Base-by-base conservation (phyloP, 2,888 invertebrate genomes). In the Hemistola chrysoprasaria region DNA sequence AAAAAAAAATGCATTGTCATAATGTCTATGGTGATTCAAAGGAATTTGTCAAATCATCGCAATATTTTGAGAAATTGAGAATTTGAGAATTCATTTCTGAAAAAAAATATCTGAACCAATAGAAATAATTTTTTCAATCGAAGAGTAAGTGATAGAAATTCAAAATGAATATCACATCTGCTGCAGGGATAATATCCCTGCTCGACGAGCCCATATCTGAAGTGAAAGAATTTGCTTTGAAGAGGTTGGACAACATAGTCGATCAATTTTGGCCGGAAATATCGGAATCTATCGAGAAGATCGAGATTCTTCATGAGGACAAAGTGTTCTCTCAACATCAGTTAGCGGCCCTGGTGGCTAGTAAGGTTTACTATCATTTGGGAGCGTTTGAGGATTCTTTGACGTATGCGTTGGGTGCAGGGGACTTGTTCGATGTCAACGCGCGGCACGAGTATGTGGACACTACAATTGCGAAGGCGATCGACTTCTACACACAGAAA, bases 191-290 rank as follows among this genome's bases (percentile, higher is more conserved):
- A 56, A 96, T 98, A 72, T 97, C 98, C 86, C 93, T 98, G 65
- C 90, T 98, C 59, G 98, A 98, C 79, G 98, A 98, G 83, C 95
- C 96, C 34, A 95, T 96, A 91, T 92, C 95, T 7, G 97, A 98
- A 82, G 90, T 98, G 42, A 97, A 98, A 86, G 93, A 96, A 11
- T 98, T 98, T 77, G 98, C 98, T 8, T 83, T 99, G 62, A 95
- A 95, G 69, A 97, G 98, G 74, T 90, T 99, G 62, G 95, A 98
- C 83, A 92, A 93, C 69, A 96, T 99, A 65, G 98, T 98, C 0
- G 97, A 98, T 78, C 96, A 97, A 75, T 99, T 99, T 87, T 99
- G 98, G 98, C 97, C 98, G 5, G 98, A 99, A 90, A 98, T 99
- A 62, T 98, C 98, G 0, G 98, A 99, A 83, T 96, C 98, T 7